Evolutionary conservation across 2,797 vertebrate genomes (phyloP).

Genomic region (Lagorchestes hirsutus): DNA sequence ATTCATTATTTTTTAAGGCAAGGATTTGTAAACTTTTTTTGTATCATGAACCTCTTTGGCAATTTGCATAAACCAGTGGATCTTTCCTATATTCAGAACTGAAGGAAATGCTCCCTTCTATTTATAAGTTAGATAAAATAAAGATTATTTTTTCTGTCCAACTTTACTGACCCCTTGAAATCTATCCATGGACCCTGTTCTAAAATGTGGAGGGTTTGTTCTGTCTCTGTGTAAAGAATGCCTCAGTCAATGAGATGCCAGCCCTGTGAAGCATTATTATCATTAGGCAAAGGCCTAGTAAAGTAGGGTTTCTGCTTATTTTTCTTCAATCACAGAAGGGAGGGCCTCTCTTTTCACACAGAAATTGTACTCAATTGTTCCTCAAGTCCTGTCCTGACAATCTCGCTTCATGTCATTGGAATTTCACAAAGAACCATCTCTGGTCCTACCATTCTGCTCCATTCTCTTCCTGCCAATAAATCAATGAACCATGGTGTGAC

Average conservation of each 20-base stretch:
- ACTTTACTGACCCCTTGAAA: background rate
- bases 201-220: background rate
- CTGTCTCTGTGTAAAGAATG: background rate
- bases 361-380: slow-evolving; percentile 62
- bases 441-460: background rate
- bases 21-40: background rate
- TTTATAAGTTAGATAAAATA: background rate
- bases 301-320: background rate
- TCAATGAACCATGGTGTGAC: background rate
- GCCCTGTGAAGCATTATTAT: background rate
- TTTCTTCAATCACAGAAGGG: background rate
- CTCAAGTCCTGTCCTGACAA: slow-evolving; percentile 30
- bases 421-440: background rate
- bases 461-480: background rate
- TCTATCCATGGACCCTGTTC: background rate
- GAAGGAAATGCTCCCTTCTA: background rate
- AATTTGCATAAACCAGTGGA: background rate
- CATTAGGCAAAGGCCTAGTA: too few species aligned
- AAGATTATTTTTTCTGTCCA: background rate
- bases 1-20: background rate
- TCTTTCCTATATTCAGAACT: background rate
- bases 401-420: background rate
- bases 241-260: background rate
- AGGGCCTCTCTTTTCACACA: background rate
- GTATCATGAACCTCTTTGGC: background rate